Evolutionary conservation across 2,888 invertebrate genomes (phyloP).

Genomic region (Dione vanillae): DNA sequence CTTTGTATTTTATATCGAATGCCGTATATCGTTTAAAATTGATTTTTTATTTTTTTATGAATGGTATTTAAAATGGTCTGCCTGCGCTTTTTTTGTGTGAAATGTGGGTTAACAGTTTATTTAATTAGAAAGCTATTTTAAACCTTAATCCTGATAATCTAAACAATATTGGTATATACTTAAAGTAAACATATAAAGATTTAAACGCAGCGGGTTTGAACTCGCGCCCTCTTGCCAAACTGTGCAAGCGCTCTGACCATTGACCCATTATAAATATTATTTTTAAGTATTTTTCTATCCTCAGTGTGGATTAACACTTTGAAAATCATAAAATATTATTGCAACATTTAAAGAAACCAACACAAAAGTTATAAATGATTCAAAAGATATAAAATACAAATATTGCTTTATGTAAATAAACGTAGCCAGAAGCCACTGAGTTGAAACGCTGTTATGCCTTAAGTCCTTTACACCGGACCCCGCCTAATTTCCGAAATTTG

Average conservation of each 20-base stretch:
- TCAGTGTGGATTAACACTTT: background rate
- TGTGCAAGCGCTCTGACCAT: no score
- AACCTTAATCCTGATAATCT: no score
- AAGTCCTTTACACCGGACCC: constrained; percentile 22
- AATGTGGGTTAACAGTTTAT: background rate
- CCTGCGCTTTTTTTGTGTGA: background rate
- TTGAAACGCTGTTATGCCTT: constrained; percentile 20
- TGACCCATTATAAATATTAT: no score
- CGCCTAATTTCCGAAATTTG: constrained; percentile 49
- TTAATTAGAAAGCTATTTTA: no score
- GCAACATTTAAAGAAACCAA: background rate
- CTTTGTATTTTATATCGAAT: constrained; percentile 50
- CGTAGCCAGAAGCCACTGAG: constrained; percentile 6
- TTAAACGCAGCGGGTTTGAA: no score
- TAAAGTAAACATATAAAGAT: no score
- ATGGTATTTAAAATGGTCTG: background rate
- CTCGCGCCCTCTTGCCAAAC: no score
- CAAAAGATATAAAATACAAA: constrained; percentile 22
- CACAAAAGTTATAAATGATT: constrained; percentile 1
- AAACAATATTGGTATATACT: no score
- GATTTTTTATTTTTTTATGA: constrained; percentile 32
- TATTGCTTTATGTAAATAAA: constrained; percentile 21
- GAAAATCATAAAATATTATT: background rate
- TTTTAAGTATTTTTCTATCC: no score
- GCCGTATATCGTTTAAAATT: constrained; percentile 47